Evolutionary conservation across 37 sponge, comb jelly and placozoan species (phyloP), one percentile per base, ranked within the genome.

Genomic region (Halichondria panicea): DNA sequence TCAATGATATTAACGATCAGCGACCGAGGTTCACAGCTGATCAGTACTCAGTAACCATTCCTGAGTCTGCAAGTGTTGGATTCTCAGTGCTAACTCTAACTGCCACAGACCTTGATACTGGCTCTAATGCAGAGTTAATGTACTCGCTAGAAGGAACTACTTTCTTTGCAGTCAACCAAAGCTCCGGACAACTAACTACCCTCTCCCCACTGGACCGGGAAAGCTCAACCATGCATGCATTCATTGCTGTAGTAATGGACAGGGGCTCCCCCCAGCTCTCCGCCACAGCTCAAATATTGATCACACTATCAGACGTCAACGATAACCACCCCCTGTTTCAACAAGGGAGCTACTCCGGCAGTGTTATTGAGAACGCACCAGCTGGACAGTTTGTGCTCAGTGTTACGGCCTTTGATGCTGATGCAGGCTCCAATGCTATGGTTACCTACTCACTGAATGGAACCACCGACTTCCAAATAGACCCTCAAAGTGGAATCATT

Each of bases 1-100:
- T 92, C 24, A 15, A 70, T 8, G 93, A 92, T 55, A 74, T 71
- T 9, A 92, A 92, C 56, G 92, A 91, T 74, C 86, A 86, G 33
- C 28, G 75, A 43, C 92, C 92, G 33, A 8, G 39, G 7, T 86
- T 91, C 71, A 55, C 80, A 2, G 18, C 38, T 21, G 35, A 62
- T 5, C 9, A 35, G 6, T 89, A 79, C 38, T 15, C 42, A 0
- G 62, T 28, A 3, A 4, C 56, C 40, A 58, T 63, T 27, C 9
- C 9, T 65, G n/a, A n/a, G n/a, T n/a, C n/a, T n/a, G n/a, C n/a
- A n/a, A n/a, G n/a, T 32, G 48, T 60, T 24, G 50, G 37, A 19
- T 31, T 40, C 3, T 12, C 35, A 5, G 39, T 81, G 24, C 41
- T 87, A 0, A 75, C 46, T 25, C 65, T 87, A 15, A 7, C 7